Evolutionary conservation across 2,797 vertebrate species (phyloP).

Genomic region (Pseudocheirus occidentalis): DNA sequence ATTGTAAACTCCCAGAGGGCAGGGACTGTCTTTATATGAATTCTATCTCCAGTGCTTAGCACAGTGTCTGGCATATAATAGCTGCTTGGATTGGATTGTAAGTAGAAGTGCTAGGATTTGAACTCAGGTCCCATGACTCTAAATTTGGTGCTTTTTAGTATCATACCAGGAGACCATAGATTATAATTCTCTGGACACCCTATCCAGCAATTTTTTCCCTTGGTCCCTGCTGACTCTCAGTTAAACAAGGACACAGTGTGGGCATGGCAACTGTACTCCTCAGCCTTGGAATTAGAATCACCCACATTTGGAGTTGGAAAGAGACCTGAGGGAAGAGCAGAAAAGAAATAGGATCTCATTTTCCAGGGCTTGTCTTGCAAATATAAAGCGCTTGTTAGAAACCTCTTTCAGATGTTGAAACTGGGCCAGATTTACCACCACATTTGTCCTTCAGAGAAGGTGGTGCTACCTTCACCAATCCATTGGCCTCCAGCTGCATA

Average conservation of each 20-base stretch:
- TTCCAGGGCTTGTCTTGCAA: too few relatives aligned
- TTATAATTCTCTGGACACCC: background rate
- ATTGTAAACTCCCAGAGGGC: background rate
- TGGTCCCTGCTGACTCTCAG: background rate
- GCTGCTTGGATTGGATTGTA: background rate
- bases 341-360: background rate
- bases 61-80: background rate
- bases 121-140: background rate
- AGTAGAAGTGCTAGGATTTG: background rate
- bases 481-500: background rate
- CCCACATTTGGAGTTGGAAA: background rate
- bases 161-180: background rate
- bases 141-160: background rate
- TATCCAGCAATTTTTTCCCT: background rate
- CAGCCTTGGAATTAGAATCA: background rate
- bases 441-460: background rate
- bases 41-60: background rate
- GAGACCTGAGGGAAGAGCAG: background rate
- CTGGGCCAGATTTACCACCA: fast-evolving
- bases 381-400: background rate
- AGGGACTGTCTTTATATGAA: background rate
- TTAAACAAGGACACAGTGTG: background rate
- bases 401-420: background rate
- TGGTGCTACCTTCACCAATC: fast-evolving
- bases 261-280: background rate